These are phyloP conservation scores for Tinea semifulvella DNA, from an alignment of 2,888 invertebrate genomes.

Conservation along the genomic window DNA sequence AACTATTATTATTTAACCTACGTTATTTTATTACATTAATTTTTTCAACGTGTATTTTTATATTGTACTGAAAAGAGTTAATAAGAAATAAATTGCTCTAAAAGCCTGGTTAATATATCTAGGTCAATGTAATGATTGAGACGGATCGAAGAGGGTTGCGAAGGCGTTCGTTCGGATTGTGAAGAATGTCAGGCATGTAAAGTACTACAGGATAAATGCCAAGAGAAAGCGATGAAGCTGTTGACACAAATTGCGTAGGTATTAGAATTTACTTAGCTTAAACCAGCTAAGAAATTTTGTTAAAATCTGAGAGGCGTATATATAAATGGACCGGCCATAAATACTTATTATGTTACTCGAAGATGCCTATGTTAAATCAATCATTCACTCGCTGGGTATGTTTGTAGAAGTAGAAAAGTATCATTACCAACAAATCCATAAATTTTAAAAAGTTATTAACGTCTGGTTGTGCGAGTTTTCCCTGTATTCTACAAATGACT, in stretches of 20 bases:
- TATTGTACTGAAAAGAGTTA: neutral
- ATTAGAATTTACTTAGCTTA: neutral
- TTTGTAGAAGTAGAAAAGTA: too few relatives aligned
- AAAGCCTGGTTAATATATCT: too few relatives aligned
- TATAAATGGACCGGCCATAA: too few relatives aligned
- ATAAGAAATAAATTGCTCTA: constrained; percentile 4
- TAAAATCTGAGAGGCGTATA: neutral
- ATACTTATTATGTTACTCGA: too few relatives aligned
- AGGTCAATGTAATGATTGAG: constrained; percentile 10
- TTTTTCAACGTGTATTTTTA: neutral
- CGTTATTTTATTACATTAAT: neutral
- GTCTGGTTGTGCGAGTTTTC: too few relatives aligned
- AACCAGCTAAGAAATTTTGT: constrained; percentile 1
- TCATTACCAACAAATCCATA: too few relatives aligned
- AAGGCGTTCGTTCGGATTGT: constrained; percentile 9
- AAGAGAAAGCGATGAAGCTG: neutral
- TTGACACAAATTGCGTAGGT: constrained; percentile 4
- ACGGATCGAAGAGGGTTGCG: constrained; percentile 5
- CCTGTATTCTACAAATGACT: too few relatives aligned
- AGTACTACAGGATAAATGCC: constrained; percentile 11
- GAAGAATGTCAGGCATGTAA: constrained; percentile 6
- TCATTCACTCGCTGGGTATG: too few relatives aligned
- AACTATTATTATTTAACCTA: too few relatives aligned
- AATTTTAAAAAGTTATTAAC: too few relatives aligned
- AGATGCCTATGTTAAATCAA: too few relatives aligned